phyloP scores from a whole-genome alignment of 2,888 invertebrate genomes.

The Dichetophora obliterata region DNA sequence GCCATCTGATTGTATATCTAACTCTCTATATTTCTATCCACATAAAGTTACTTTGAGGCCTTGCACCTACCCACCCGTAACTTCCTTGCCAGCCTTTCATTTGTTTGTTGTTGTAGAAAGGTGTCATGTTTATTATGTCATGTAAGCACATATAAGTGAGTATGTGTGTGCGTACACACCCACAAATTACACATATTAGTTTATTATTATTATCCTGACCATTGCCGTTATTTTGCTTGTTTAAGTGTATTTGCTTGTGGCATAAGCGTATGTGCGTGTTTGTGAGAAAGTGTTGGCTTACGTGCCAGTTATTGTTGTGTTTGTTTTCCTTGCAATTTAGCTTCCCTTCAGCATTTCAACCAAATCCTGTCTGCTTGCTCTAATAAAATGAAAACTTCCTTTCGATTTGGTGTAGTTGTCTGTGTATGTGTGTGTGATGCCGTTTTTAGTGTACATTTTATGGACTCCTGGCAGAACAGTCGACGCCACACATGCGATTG shows the following conservation, averaged over 20 bases:
- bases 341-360: background rate
- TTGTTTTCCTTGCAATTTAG: background rate
- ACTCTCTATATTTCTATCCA: background rate
- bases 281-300: background rate
- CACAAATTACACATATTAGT: conserved; percentile 31
- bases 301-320: background rate
- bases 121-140: background rate
- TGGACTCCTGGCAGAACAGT: background rate
- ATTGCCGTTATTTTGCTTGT: background rate
- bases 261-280: background rate
- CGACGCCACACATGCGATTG: background rate
- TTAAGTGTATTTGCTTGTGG: background rate
- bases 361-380: background rate
- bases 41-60: background rate
- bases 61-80: background rate
- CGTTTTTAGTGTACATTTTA: background rate
- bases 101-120: background rate
- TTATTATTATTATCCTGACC: conserved; percentile 31
- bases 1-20: background rate
- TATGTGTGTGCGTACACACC: background rate
- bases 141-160: background rate
- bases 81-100: background rate
- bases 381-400: conserved; percentile 32
- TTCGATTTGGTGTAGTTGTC: background rate
- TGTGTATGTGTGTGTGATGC: background rate